A percentile compares a stretch with the other conserved stretches of the same genome.
phyloP scores from a whole-genome alignment of 64 coral and sea anemone species.

The Acropora tenuis region DNA sequence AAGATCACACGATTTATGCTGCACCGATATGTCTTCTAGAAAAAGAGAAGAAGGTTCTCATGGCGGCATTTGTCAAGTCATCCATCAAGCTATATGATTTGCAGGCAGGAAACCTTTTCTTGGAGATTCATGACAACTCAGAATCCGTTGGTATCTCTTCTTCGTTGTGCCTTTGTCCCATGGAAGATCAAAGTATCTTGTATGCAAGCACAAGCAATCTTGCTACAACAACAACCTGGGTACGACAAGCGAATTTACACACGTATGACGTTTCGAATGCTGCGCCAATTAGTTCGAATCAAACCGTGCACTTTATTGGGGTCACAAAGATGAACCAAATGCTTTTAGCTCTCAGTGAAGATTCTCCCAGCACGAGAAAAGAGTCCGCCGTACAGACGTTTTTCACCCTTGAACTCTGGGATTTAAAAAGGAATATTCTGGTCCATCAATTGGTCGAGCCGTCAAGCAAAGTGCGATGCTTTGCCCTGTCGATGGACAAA shows the following conservation, averaged over 20 bases:
- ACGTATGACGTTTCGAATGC: background rate
- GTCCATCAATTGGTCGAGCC: conserved; percentile 40
- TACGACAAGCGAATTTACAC: conserved; percentile 14
- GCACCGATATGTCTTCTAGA: conserved; percentile 49
- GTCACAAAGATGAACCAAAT: conserved; percentile 27
- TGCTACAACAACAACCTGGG: background rate
- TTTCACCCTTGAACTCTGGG: conserved; percentile 68
- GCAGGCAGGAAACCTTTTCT: conserved; percentile 41
- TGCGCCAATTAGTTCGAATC: background rate
- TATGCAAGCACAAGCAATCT: background rate
- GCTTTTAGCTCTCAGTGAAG: conserved; percentile 45
- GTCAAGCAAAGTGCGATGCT: conserved; percentile 65
- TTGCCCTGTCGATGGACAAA: conserved; percentile 70
- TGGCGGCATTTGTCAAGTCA: conserved; percentile 41
- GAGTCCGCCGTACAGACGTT: conserved; percentile 19
- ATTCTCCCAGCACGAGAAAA: conserved; percentile 26
- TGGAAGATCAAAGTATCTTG: conserved; percentile 1
- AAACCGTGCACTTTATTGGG: conserved; percentile 48
- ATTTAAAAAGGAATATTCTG: conserved; percentile 2
- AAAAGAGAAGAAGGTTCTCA: background rate
- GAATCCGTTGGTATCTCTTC: background rate
- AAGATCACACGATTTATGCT: background rate
- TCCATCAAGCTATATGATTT: conserved; percentile 60
- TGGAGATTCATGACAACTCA: conserved; percentile 48
- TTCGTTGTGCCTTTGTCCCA: background rate